These are phyloP conservation scores for Anastrepha obliqua DNA, from an alignment of 1,140 invertebrate genomes.

Conservation along the genomic window DNA sequence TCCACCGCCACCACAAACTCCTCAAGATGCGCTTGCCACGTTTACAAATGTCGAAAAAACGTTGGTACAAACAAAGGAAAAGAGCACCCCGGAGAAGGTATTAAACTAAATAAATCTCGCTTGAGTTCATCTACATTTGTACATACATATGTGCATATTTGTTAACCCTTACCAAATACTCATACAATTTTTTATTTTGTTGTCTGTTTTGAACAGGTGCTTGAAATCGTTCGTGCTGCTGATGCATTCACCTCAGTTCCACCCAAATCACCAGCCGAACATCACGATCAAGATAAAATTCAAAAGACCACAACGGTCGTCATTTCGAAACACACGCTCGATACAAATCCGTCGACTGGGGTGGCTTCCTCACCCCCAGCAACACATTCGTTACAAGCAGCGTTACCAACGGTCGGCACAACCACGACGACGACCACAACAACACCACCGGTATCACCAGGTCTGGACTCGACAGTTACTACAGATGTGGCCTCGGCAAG, in stretches of 20 bases:
- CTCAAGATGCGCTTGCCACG: constrained; percentile 58
- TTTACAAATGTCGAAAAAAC: constrained; percentile 66
- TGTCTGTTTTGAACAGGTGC: constrained; percentile 77
- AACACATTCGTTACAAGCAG: neutral
- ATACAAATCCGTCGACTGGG: constrained; percentile 71
- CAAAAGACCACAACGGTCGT: constrained; percentile 94
- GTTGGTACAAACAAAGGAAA: constrained; percentile 78
- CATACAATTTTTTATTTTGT: neutral
- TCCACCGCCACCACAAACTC: constrained; percentile 20
- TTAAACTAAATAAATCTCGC: neutral
- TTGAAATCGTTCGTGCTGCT: constrained; percentile 91
- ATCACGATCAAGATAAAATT: constrained; percentile 80
- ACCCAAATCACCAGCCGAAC: constrained; percentile 85
- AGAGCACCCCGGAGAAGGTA: constrained; percentile 88
- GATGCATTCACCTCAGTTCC: constrained; percentile 85
- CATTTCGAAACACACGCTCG: constrained; percentile 92
- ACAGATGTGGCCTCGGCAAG: constrained; percentile 50
- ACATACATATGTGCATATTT: neutral
- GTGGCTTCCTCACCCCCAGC: constrained; percentile 61
- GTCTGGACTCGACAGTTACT: constrained; percentile 56
- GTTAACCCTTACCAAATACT: neutral
- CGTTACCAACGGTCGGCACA: constrained; percentile 21
- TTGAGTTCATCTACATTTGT: no score
- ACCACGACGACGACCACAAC: constrained; percentile 50
- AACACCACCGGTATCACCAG: constrained; percentile 52